Evolutionary conservation across 2,797 vertebrate species (phyloP).

Genomic region (Harpagifer antarcticus): DNA sequence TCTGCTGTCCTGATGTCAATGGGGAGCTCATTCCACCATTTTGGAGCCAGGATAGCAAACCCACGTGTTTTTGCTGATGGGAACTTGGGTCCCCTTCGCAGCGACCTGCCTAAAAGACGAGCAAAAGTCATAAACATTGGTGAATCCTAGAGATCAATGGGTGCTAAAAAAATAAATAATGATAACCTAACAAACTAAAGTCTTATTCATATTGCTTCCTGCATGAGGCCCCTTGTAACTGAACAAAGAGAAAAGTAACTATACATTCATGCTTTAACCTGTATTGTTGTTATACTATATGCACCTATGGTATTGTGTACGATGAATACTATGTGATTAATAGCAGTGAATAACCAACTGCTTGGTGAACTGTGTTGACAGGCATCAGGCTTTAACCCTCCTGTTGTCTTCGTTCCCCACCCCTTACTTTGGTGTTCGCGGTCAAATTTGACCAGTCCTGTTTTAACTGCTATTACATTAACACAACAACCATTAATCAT

Average conservation of each 20-base stretch:
- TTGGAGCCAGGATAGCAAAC: too few relatives aligned
- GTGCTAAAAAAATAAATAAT: not conserved
- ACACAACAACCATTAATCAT: too few relatives aligned
- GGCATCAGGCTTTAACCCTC: conserved; percentile 1
- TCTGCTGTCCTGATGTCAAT: too few relatives aligned
- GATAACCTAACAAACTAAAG: not conserved
- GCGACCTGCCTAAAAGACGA: not conserved
- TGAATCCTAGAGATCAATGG: not conserved
- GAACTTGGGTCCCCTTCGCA: too few relatives aligned
- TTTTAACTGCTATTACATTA: too few relatives aligned
- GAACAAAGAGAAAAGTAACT: not conserved
- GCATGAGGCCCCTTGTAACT: not conserved
- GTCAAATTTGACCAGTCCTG: too few relatives aligned
- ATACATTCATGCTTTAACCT: not conserved
- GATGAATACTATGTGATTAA: not conserved
- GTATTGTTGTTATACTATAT: not conserved
- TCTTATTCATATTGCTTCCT: not conserved
- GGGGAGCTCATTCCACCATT: too few relatives aligned
- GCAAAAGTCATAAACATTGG: not conserved
- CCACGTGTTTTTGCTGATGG: too few relatives aligned
- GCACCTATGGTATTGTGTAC: not conserved
- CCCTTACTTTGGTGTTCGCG: too few relatives aligned
- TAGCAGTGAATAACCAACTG: not conserved
- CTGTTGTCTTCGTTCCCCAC: too few relatives aligned
- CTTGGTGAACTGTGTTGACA: conserved; percentile 3